Conservation (phyloP, 2,888 invertebrate genomes). For the Dolomedes plantarius region DNA sequence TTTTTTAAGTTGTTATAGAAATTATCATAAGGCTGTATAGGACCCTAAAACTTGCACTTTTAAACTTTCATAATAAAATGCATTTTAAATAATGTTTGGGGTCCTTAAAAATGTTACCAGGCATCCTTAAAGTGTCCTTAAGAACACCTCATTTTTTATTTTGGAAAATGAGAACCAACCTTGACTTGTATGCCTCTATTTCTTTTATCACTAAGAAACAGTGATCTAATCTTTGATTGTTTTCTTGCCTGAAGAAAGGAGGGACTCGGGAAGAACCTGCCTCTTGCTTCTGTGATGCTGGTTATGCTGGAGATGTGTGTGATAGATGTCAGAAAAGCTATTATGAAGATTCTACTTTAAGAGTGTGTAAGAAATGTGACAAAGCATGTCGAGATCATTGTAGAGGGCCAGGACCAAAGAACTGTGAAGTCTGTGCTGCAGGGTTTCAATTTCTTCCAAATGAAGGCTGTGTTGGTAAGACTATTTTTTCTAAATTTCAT, state of each 20-base stretch:
- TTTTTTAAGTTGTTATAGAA: too few species aligned
- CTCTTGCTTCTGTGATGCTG: conserved; percentile 88
- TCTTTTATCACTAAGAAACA: too few species aligned
- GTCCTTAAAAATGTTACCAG: too few species aligned
- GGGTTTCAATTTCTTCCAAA: conserved; percentile 86
- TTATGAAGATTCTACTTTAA: conserved; percentile 78
- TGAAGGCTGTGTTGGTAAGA: conserved; percentile 82
- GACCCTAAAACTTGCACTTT: too few species aligned
- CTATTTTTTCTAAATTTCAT: not conserved
- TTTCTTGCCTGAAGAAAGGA: conserved; percentile 81
- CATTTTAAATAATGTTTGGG: too few species aligned
- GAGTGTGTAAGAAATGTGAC: conserved; percentile 81
- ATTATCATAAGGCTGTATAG: too few species aligned
- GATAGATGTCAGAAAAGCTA: conserved; percentile 84
- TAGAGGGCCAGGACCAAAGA: conserved; percentile 81
- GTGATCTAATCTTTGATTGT: too few species aligned
- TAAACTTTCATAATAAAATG: too few species aligned
- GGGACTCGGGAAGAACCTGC: conserved; percentile 96
- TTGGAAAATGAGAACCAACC: too few species aligned
- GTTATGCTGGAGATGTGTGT: conserved; percentile 88
- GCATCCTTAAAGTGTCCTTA: too few species aligned
- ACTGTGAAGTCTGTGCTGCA: conserved; percentile 81
- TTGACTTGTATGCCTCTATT: too few species aligned
- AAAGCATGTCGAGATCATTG: conserved; percentile 86
- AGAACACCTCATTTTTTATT: too few species aligned